Percentiles rank a stretch among this genome's conserved stretches.
Conservation (phyloP, 2,113 vertebrate species). For the Poeciliopsis retropinna region DNA sequence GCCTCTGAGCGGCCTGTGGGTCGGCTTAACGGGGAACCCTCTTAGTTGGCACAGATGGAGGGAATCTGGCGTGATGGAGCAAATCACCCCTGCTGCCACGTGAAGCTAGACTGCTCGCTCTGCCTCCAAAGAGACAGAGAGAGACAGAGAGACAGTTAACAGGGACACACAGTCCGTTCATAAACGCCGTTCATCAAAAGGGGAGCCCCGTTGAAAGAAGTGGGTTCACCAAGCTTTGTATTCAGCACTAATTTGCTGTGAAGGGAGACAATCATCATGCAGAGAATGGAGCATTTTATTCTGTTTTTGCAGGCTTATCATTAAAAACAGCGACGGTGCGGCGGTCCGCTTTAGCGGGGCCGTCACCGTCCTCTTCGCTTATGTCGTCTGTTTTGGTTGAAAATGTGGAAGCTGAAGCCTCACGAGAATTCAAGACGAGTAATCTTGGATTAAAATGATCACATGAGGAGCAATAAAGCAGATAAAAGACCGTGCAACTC, state of each 20-base stretch:
- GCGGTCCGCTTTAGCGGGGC: slow-evolving; percentile 1
- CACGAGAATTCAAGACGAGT: slow-evolving; percentile 24
- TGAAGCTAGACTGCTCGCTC: slow-evolving; percentile 49
- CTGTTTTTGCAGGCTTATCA: slow-evolving; percentile 14
- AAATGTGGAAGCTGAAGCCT: slow-evolving; percentile 25
- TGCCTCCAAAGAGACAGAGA: slow-evolving; percentile 15
- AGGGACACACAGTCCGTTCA: slow-evolving; percentile 49
- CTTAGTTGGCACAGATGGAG: slow-evolving; percentile 46
- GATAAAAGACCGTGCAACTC: slow-evolving; percentile 42
- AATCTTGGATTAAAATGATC: slow-evolving; percentile 41
- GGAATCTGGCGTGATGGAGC: slow-evolving; percentile 38
- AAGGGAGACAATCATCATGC: slow-evolving; percentile 29
- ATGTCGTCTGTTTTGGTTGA: not conserved
- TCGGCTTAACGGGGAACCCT: slow-evolving; percentile 45
- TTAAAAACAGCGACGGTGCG: not conserved
- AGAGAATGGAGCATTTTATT: slow-evolving; percentile 28
- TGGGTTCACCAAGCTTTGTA: slow-evolving; percentile 22
- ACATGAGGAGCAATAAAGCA: slow-evolving; percentile 10
- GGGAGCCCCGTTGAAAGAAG: slow-evolving; percentile 30
- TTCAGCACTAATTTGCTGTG: slow-evolving; percentile 48
- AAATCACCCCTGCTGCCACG: slow-evolving; percentile 60
- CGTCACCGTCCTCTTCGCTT: slow-evolving; percentile 16
- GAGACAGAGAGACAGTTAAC: slow-evolving; percentile 31
- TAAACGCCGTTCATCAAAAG: slow-evolving; percentile 40
- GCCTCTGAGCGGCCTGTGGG: slow-evolving; percentile 25